Evolutionary conservation across 2,888 invertebrate genomes (phyloP).

Genomic region (Zaprionus lineosus): DNA sequence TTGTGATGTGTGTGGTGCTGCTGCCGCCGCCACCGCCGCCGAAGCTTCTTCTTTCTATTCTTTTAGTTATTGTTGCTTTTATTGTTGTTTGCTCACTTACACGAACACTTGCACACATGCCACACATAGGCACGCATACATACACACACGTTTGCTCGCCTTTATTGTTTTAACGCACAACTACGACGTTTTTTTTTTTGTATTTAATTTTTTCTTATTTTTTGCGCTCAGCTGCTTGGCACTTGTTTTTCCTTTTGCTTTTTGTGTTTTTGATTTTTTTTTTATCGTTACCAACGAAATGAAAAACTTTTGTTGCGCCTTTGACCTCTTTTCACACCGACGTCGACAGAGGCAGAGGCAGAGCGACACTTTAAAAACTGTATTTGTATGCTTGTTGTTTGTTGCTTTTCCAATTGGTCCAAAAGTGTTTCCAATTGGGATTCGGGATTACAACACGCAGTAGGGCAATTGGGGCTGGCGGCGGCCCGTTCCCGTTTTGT

Average conservation of each 20-base stretch:
- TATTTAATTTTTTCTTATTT: conserved; percentile 23
- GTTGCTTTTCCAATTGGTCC: conserved; percentile 21
- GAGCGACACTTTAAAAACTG: conserved; percentile 48
- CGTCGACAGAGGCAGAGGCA: conserved; percentile 36
- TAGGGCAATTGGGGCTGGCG: conserved; percentile 26
- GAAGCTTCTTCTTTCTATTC: conserved; percentile 33
- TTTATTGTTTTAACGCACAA: conserved; percentile 73
- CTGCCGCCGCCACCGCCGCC: conserved; percentile 20
- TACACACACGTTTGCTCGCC: conserved; percentile 24
- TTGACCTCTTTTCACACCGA: conserved; percentile 73
- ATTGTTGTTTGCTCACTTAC: conserved; percentile 63
- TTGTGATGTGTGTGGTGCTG: conserved; percentile 32
- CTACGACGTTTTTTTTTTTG: conserved; percentile 71
- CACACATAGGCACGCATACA: conserved; percentile 28
- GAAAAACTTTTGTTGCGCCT: conserved; percentile 74
- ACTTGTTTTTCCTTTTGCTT: conserved; percentile 34
- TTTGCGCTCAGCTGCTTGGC: conserved; percentile 66
- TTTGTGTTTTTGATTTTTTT: conserved; percentile 29
- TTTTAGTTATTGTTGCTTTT: conserved; percentile 64
- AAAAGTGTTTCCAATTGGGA: conserved; percentile 36
- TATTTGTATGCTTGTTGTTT: conserved; percentile 35
- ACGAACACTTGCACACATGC: conserved; percentile 16
- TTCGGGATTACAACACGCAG: conserved; percentile 55
- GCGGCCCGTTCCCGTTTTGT: conserved; percentile 27
- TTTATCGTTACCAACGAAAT: conserved; percentile 50